These are phyloP conservation scores for Perca fluviatilis DNA, from an alignment of 2,113 vertebrate genomes.

Conservation along the genomic window DNA sequence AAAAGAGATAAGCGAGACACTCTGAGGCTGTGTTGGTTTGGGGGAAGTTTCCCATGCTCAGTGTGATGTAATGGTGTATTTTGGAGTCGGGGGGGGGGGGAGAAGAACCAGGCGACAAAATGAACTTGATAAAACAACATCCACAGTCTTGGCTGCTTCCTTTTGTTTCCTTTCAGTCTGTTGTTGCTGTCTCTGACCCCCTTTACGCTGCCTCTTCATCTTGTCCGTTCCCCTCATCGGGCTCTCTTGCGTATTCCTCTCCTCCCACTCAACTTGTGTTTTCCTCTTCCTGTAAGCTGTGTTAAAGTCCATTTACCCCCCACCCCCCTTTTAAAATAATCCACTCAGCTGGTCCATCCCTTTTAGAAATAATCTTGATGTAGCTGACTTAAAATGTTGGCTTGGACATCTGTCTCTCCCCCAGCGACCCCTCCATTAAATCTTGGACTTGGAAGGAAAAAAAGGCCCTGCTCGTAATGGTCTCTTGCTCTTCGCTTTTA, in stretches of 20 bases:
- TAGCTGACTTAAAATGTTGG: constrained; percentile 66
- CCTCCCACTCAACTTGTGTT: constrained; percentile 41
- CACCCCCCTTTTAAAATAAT: constrained; percentile 2
- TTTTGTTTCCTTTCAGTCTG: constrained; percentile 79
- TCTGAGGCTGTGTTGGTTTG: constrained; percentile 37
- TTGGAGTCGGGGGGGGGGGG: constrained; percentile 76
- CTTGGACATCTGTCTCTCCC: constrained; percentile 17
- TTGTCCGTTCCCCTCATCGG: constrained; percentile 34
- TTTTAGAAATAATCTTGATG: constrained; percentile 39
- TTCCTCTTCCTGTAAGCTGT: constrained; percentile 21
- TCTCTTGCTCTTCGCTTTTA: constrained; percentile 69
- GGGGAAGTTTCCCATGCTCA: constrained; percentile 79
- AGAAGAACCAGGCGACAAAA: constrained; percentile 73
- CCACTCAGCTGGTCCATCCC: constrained; percentile 25
- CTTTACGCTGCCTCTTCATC: constrained; percentile 51
- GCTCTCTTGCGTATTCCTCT: constrained; percentile 26
- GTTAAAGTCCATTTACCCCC: constrained; percentile 39
- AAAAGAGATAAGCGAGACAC: constrained; percentile 54
- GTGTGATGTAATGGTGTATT: constrained; percentile 84
- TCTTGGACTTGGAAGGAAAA: constrained; percentile 59
- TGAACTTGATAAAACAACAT: constrained; percentile 83
- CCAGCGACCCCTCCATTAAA: constrained; percentile 62
- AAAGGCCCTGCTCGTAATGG: constrained; percentile 36
- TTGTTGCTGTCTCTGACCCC: constrained; percentile 67
- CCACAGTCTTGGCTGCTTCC: constrained; percentile 74